A percentile compares a stretch with the other conserved stretches of the same genome.
phyloP scores from a whole-genome alignment of 2,888 invertebrate genomes.

The Hartigia nigra region DNA sequence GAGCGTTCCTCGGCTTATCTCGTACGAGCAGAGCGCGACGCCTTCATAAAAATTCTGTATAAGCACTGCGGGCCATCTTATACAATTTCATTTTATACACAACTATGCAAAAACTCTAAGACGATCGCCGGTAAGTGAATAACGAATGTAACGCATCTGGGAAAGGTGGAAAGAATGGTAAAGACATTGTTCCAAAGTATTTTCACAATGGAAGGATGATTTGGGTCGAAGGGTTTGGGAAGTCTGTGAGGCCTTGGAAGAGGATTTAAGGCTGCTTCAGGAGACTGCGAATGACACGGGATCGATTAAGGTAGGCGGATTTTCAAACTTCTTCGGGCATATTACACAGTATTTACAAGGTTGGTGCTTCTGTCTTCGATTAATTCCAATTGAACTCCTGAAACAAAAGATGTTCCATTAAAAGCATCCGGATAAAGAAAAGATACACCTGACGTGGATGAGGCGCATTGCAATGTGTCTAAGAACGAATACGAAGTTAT shows the following conservation, averaged over 20 bases:
- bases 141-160: neutral
- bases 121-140: constrained; percentile 5
- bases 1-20: neutral
- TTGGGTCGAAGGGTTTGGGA: neutral
- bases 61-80: constrained; percentile 48
- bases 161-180: constrained; percentile 25
- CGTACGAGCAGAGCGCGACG: neutral
- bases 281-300: neutral
- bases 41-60: constrained; percentile 24
- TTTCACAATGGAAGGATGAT: constrained; percentile 25
- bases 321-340: constrained; percentile 52
- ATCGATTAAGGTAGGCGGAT: neutral
- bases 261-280: neutral
- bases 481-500: neutral
- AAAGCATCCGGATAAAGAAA: too few relatives aligned
- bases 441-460: too few relatives aligned
- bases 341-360: constrained; percentile 62
- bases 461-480: neutral
- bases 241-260: neutral
- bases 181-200: constrained; percentile 27
- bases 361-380: constrained; percentile 42
- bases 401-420: constrained; percentile 29
- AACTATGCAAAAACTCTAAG: constrained; percentile 24
- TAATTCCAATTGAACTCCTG: constrained; percentile 54
- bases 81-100: constrained; percentile 47